These are phyloP conservation scores for Patella ulyssiponensis DNA, from an alignment of 2,888 invertebrate genomes.

Conservation along the genomic window DNA sequence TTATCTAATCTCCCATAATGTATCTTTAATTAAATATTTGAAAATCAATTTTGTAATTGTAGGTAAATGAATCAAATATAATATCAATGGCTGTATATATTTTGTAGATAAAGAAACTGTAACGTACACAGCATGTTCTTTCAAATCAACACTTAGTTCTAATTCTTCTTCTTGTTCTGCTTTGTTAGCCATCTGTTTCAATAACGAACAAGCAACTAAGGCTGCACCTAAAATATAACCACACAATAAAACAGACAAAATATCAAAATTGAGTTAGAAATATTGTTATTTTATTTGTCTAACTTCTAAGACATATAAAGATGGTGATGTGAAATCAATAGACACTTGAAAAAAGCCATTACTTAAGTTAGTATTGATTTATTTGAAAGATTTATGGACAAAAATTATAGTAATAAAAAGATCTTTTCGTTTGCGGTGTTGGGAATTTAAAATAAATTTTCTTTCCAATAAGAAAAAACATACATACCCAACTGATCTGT, in stretches of 20 bases:
- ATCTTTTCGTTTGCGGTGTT: too few relatives aligned
- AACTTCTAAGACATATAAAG: background rate
- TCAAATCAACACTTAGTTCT: conserved; percentile 62
- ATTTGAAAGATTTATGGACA: too few relatives aligned
- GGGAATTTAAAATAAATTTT: too few relatives aligned
- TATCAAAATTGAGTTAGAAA: background rate
- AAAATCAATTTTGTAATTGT: background rate
- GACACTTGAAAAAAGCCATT: too few relatives aligned
- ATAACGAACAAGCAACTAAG: conserved; percentile 60
- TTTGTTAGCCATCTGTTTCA: conserved; percentile 58
- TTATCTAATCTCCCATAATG: too few relatives aligned
- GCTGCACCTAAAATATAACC: conserved; percentile 51
- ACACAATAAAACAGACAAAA: too few relatives aligned
- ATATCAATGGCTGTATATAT: too few relatives aligned
- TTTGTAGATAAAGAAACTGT: background rate
- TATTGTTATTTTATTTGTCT: background rate
- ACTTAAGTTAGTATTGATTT: too few relatives aligned
- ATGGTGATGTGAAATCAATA: background rate
- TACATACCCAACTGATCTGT: conserved; percentile 66
- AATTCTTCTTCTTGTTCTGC: conserved; percentile 67
- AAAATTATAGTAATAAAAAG: too few relatives aligned
- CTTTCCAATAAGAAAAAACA: background rate
- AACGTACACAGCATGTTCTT: conserved; percentile 58
- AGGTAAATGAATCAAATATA: background rate
- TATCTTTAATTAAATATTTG: conserved; percentile 3